Evolutionary conservation across 2,888 invertebrate genomes (phyloP).

Genomic region (Drosophila macrothrix): DNA sequence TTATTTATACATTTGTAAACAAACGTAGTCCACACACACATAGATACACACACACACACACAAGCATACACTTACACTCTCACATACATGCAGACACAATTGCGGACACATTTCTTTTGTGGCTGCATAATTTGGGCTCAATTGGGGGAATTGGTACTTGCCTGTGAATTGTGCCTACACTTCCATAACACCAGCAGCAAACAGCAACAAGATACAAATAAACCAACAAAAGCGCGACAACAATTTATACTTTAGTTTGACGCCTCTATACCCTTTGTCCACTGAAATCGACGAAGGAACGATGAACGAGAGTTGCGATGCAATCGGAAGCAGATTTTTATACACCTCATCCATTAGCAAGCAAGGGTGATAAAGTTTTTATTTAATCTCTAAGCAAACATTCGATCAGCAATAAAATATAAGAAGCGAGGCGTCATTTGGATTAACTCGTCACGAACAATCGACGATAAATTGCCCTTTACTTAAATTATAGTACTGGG

Average conservation of each 20-base stretch:
- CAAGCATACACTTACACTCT: background rate
- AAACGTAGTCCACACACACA: conserved; percentile 19
- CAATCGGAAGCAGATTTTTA: background rate
- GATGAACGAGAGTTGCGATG: background rate
- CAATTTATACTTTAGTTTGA: conserved; percentile 14
- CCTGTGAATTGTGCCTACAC: conserved; percentile 52
- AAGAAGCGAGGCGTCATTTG: background rate
- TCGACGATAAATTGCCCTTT: too few relatives aligned
- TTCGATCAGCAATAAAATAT: background rate
- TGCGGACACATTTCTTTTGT: conserved; percentile 37
- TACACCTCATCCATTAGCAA: background rate
- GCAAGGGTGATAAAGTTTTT: background rate
- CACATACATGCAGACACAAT: conserved; percentile 12
- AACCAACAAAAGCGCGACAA: conserved; percentile 2
- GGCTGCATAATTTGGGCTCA: conserved; percentile 60
- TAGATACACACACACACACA: conserved; percentile 1
- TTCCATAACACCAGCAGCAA: conserved; percentile 25
- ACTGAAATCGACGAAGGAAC: background rate
- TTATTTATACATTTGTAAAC: conserved; percentile 65
- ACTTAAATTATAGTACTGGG: background rate
- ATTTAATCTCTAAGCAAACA: background rate
- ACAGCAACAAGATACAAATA: conserved; percentile 2
- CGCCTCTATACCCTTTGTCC: background rate
- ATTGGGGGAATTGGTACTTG: conserved; percentile 69
- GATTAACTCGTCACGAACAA: background rate